phyloP scores from a whole-genome alignment of 2,113 vertebrate species.

The Sylvia atricapilla region DNA sequence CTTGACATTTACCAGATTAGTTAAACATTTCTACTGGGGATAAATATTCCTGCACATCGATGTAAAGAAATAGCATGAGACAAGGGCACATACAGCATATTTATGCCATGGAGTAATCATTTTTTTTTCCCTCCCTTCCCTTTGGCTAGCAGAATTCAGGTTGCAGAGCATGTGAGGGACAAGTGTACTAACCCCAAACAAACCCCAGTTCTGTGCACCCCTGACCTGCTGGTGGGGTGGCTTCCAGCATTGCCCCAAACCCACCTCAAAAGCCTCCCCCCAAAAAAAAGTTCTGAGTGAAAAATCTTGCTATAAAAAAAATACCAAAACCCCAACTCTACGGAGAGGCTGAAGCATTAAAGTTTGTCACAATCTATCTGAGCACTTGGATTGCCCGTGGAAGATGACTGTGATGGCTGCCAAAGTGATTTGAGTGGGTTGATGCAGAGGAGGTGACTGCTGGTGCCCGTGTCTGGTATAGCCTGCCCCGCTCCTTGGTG shows the following conservation, averaged over 20 bases:
- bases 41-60: slow-evolving; percentile 75
- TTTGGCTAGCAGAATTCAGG: slow-evolving; percentile 12
- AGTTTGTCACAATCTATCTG: slow-evolving; percentile 82
- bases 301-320: background rate
- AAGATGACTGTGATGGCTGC: slow-evolving; percentile 68
- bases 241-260: background rate
- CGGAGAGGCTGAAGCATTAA: slow-evolving; percentile 18
- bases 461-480: slow-evolving; percentile 66
- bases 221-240: background rate
- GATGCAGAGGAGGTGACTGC: slow-evolving; percentile 69
- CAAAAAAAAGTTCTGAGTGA: background rate
- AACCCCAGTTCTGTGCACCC: background rate
- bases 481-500: slow-evolving; percentile 78
- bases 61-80: slow-evolving; percentile 77
- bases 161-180: background rate
- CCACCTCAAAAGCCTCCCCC: background rate
- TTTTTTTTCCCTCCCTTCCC: background rate
- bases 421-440: slow-evolving; percentile 65
- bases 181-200: background rate
- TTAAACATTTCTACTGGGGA: slow-evolving; percentile 82
- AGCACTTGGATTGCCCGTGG: slow-evolving; percentile 31
- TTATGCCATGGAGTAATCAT: slow-evolving; percentile 59
- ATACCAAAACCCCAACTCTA: background rate
- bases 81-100: slow-evolving; percentile 74
- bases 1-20: slow-evolving; percentile 83